Evolutionary conservation across 2,797 vertebrate genomes (phyloP).

Genomic region (Rhabdophis nuchalis): DNA sequence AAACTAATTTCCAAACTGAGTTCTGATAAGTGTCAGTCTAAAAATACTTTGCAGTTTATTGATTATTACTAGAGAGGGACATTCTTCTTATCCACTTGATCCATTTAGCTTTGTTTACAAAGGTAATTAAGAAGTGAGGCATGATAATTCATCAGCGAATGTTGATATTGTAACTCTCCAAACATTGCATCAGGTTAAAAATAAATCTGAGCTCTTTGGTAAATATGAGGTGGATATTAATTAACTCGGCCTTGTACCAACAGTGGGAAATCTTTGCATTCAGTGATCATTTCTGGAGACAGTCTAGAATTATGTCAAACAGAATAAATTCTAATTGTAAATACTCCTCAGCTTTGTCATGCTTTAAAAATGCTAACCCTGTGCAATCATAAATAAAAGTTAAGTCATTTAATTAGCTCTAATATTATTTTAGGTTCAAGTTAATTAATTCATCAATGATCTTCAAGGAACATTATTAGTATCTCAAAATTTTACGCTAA

Average conservation of each 20-base stretch:
- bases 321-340: background rate
- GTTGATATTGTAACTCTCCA: constrained; percentile 3
- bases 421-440: background rate
- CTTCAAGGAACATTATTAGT: background rate
- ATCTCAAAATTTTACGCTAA: background rate
- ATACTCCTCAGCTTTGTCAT: accelerated
- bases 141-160: background rate
- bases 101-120: constrained; percentile 31
- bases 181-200: background rate
- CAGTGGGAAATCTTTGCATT: background rate
- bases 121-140: constrained; percentile 40
- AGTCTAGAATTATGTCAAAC: background rate
- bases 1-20: constrained; percentile 51
- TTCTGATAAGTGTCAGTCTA: constrained; percentile 37
- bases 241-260: background rate
- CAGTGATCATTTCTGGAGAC: background rate
- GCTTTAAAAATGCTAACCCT: background rate
- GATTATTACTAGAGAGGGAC: constrained; percentile 46
- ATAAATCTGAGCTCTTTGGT: accelerated
- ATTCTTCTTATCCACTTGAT: constrained; percentile 43
- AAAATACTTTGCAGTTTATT: constrained; percentile 47
- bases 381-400: background rate
- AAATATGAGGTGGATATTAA: background rate
- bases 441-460: constrained; percentile 8
- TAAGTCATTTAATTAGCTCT: background rate